Base-by-base conservation (phyloP, 2,888 invertebrate genomes). In the Altica lythri region DNA sequence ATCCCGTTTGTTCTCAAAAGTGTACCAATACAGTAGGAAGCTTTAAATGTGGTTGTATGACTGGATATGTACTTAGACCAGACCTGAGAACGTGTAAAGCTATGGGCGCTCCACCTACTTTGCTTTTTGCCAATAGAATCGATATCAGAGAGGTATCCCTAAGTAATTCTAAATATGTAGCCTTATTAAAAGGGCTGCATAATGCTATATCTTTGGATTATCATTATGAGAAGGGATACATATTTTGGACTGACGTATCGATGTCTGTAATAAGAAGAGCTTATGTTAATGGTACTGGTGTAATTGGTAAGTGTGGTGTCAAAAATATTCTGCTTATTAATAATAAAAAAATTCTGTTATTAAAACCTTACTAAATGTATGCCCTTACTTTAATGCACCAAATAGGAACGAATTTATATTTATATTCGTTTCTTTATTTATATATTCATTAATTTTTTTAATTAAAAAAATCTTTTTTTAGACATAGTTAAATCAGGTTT, bases 151-250 rank as follows among this genome's bases (percentile, higher is more conserved):
- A 92, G 79, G 90, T 88, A 72, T 88, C 88, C 65, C 75, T 90
- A 1, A 89, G 86, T 67, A 89, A 87, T 55, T 83, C 86, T 35
- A 88, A 89, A 63, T 92, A 92, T 70, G 88, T 87, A 53, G 86
- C 91, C 2, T 84, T 94, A 6, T 79, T 94, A 4, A 90, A 90
- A 76, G 90, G 91, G 1, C 79, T 94, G 0, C 90, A 92, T 67
- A 94, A 93, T 70, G 93, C 93, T 1, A 90, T 94, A n/a, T 92
- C 93, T 1, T 75, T 95, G 60, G 94, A 95, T 75, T 95, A 89
- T 72, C 92, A 94, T 70, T 90, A 90, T 69, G 83, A 86, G 49
- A 86, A 86, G 67, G 83, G 86, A 2, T 78, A 89, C 4, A 82
- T 95, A 38, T 94, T 90, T 72, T 95, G 94, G 94, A 89, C 93